Evolutionary conservation across 2,113 vertebrate genomes (phyloP).

Genomic region (Gavialis gangeticus): DNA sequence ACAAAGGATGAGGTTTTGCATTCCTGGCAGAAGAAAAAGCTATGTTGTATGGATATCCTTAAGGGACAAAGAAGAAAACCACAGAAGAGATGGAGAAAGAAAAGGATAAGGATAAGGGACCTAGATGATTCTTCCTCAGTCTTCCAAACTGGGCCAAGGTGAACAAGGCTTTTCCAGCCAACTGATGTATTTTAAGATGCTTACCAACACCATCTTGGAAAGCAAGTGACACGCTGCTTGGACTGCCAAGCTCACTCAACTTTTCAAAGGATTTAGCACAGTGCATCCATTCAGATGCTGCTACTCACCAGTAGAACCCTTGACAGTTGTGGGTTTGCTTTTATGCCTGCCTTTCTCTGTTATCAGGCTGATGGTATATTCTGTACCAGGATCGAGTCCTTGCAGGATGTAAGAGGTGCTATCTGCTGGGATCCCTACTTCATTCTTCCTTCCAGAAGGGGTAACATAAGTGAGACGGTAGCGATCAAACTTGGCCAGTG

Average conservation of each 20-base stretch:
- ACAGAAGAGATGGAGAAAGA: background rate
- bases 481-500: conserved; percentile 89
- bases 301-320: conserved; percentile 88
- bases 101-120: background rate
- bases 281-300: accelerated
- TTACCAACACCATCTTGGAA: accelerated
- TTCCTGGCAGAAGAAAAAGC: background rate
- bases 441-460: conserved; percentile 75
- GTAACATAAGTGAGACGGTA: conserved; percentile 84
- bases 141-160: background rate
- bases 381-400: conserved; percentile 83
- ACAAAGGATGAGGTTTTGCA: background rate
- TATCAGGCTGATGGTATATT: conserved; percentile 87
- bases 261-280: background rate
- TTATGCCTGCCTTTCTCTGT: conserved; percentile 90
- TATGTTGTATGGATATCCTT: background rate
- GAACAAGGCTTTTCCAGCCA: background rate
- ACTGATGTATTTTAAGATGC: background rate
- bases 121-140: background rate
- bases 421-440: conserved; percentile 82
- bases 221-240: background rate
- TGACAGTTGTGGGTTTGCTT: conserved; percentile 83
- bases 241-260: background rate
- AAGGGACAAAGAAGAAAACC: background rate
- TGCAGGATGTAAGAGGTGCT: conserved; percentile 81